Conservation (phyloP, 2,888 invertebrate species). For the Macrosoma leucophasiata region DNA sequence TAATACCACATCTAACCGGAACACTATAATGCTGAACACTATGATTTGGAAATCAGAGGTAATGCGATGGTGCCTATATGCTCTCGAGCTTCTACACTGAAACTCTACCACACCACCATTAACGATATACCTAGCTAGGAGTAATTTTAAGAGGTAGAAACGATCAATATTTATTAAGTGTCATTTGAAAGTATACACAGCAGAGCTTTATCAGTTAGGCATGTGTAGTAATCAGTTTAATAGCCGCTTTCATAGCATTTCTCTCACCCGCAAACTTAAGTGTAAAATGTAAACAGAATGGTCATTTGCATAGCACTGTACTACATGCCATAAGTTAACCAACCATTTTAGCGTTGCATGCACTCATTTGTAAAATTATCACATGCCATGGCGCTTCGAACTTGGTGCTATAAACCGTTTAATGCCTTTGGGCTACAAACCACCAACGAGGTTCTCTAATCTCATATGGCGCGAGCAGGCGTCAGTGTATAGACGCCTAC, state of each 20-base stretch:
- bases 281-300: conserved; percentile 56
- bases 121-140: too few species aligned
- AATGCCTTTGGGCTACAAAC: conserved; percentile 42
- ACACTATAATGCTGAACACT: too few species aligned
- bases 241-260: conserved; percentile 16
- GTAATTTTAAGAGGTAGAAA: too few species aligned
- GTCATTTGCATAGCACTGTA: conserved; percentile 46
- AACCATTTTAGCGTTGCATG: conserved; percentile 37
- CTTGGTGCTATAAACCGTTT: conserved; percentile 36
- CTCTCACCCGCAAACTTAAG: conserved; percentile 37
- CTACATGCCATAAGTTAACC: conserved; percentile 34
- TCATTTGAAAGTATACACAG: too few species aligned
- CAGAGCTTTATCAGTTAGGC: too few species aligned
- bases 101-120: too few species aligned
- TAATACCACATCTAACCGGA: too few species aligned
- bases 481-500: conserved; percentile 58
- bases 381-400: conserved; percentile 38
- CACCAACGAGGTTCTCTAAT: conserved; percentile 36
- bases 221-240: too few species aligned
- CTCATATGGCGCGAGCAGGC: conserved; percentile 55
- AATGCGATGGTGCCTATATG: too few species aligned
- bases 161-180: too few species aligned
- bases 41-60: too few species aligned
- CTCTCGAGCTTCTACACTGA: too few species aligned
- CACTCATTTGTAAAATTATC: conserved; percentile 37